These are phyloP conservation scores for Panthera tigris DNA, from an alignment of 2,113 vertebrate genomes.

Conservation along the genomic window DNA sequence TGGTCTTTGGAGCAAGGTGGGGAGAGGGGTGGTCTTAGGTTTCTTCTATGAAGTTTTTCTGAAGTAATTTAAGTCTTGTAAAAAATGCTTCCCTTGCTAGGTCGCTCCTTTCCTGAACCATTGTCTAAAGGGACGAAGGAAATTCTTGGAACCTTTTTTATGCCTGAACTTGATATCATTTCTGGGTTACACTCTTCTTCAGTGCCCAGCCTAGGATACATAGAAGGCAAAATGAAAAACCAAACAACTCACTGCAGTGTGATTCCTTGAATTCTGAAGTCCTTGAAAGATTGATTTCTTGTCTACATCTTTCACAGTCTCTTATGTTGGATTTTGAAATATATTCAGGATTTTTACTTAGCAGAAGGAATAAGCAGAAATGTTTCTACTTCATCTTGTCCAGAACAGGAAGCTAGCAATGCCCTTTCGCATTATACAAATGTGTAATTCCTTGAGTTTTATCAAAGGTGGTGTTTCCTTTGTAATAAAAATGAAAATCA, in stretches of 20 bases:
- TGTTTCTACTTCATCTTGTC: background rate
- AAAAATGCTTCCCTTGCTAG: background rate
- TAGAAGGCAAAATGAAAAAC: background rate
- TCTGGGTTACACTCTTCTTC: background rate
- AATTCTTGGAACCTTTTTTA: background rate
- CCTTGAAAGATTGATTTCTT: background rate
- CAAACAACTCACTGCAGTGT: background rate
- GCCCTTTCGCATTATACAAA: background rate
- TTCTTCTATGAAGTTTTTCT: background rate
- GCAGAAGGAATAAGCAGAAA: background rate
- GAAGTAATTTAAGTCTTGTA: background rate
- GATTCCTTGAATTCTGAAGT: background rate
- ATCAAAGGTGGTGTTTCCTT: background rate
- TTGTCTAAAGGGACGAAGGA: background rate
- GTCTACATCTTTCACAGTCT: background rate
- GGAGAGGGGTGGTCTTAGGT: background rate
- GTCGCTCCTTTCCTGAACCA: background rate
- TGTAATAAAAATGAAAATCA: background rate
- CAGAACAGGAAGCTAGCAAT: background rate
- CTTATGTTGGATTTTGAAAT: background rate
- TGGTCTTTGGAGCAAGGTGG: background rate
- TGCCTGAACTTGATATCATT: background rate
- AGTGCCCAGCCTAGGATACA: background rate
- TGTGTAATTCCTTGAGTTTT: background rate
- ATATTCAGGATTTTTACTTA: background rate